A percentile compares a stretch with the other conserved stretches of the same genome.
Conservation (phyloP, 2,888 invertebrate genomes). For the Caenorhabditis sp. region DNA sequence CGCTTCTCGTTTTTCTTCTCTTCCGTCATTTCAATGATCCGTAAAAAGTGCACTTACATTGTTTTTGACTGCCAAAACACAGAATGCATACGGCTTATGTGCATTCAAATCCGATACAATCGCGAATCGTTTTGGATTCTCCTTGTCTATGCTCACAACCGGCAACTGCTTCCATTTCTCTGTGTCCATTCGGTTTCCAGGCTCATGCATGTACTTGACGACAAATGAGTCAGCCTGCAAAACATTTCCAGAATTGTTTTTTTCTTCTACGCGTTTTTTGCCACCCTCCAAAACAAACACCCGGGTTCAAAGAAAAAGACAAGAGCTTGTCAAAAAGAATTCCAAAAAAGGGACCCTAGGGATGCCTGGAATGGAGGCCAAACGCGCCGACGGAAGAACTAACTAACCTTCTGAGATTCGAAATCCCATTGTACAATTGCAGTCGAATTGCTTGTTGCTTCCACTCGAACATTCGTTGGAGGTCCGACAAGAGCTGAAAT, state of each 20-base stretch:
- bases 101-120: conserved; percentile 73
- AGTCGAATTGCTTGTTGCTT: conserved; percentile 80
- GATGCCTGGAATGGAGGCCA: conserved; percentile 16
- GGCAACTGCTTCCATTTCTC: conserved; percentile 78
- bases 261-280: neutral
- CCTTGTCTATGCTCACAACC: conserved; percentile 76
- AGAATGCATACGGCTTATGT: conserved; percentile 83
- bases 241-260: neutral
- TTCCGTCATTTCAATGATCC: neutral
- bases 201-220: conserved; percentile 82
- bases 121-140: conserved; percentile 72
- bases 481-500: conserved; percentile 82
- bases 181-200: conserved; percentile 70
- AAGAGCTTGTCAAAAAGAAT: conserved; percentile 35
- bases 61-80: conserved; percentile 81
- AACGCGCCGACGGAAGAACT: neutral
- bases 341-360: conserved; percentile 36
- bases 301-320: conserved; percentile 25
- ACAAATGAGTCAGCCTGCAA: conserved; percentile 81
- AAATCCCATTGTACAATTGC: conserved; percentile 83
- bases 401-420: conserved; percentile 73
- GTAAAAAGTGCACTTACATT: conserved; percentile 75
- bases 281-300: conserved; percentile 37
- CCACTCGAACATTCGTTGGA: conserved; percentile 80
- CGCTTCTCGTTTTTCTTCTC: neutral